Evolutionary conservation across 2,113 vertebrate genomes (phyloP).

Genomic region (Oryzias javanicus): DNA sequence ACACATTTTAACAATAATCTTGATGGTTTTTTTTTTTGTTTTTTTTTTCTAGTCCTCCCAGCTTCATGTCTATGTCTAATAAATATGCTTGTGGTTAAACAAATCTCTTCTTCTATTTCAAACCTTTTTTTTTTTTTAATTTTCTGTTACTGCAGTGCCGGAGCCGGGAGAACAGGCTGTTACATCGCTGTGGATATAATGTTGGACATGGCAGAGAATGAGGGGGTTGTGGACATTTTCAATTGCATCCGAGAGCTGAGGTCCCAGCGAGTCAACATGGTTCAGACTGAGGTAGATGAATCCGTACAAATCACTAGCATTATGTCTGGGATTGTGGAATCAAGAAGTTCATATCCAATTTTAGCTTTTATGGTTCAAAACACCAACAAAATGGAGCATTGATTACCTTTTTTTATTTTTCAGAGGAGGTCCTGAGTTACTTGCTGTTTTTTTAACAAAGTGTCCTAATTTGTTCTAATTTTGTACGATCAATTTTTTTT

Average conservation of each 20-base stretch:
- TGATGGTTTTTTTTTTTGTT: too few species aligned
- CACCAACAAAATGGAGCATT: too few species aligned
- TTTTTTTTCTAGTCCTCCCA: too few species aligned
- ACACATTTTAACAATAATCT: too few species aligned
- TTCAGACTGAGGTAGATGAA: slow-evolving; percentile 91
- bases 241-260: slow-evolving; percentile 97
- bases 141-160: slow-evolving; percentile 77
- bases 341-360: neutral
- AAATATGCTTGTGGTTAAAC: too few species aligned
- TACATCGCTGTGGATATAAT: slow-evolving; percentile 98
- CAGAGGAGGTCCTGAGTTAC: neutral
- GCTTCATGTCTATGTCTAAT: too few species aligned
- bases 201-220: slow-evolving; percentile 98
- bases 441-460: neutral
- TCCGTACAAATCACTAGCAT: neutral
- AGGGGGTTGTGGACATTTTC: slow-evolving; percentile 97
- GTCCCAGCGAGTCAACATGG: slow-evolving; percentile 94
- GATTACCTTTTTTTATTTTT: neutral
- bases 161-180: slow-evolving; percentile 93
- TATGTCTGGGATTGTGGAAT: neutral
- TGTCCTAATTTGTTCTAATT: slow-evolving; percentile 24
- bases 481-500: slow-evolving; percentile 2
- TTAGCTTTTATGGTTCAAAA: too few species aligned
- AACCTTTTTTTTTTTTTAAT: too few species aligned
- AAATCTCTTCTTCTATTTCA: too few species aligned